phyloP scores from a whole-genome alignment of 1,140 invertebrate species.

The Drosophila tsacasi region DNA sequence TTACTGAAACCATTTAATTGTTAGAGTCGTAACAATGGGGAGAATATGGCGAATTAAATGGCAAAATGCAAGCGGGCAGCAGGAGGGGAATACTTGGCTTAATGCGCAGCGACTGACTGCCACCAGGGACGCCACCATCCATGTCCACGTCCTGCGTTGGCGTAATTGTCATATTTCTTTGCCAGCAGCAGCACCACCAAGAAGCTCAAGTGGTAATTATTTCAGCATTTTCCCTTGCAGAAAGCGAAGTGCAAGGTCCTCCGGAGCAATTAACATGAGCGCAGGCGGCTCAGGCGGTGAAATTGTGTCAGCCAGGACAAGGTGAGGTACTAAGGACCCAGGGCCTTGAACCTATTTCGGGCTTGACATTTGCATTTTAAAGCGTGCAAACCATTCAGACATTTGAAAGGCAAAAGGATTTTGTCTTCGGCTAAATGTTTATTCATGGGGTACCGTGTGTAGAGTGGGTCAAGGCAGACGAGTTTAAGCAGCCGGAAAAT shows the following conservation, averaged over 20 bases:
- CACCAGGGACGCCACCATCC: constrained; percentile 15
- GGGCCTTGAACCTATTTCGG: constrained; percentile 29
- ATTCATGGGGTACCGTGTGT: constrained; percentile 15
- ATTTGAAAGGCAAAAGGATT: constrained; percentile 10
- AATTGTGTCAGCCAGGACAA: constrained; percentile 62
- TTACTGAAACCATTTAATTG: constrained; percentile 39
- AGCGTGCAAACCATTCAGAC: constrained; percentile 22
- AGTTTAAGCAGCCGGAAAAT: constrained; percentile 10
- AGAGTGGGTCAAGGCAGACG: constrained; percentile 31
- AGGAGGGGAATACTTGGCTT: constrained; percentile 15
- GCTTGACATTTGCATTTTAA: constrained; percentile 62
- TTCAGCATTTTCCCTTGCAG: constrained; percentile 51
- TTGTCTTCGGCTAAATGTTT: constrained; percentile 6
- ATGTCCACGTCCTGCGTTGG: constrained; percentile 17
- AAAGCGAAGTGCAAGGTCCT: constrained; percentile 66
- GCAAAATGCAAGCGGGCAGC: neutral
- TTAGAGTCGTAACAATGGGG: constrained; percentile 9
- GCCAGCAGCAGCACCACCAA: constrained; percentile 5
- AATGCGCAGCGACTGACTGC: constrained; percentile 14
- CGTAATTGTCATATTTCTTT: constrained; percentile 72
- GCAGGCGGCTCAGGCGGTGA: constrained; percentile 3
- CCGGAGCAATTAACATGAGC: constrained; percentile 47
- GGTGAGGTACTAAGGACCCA: constrained; percentile 18
- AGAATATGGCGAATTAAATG: constrained; percentile 24
- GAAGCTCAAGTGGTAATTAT: constrained; percentile 70